A percentile compares a stretch with the other conserved stretches of the same genome.
These are phyloP conservation scores for Tachycineta bicolor DNA, from an alignment of 2,113 vertebrate species.

Conservation along the genomic window DNA sequence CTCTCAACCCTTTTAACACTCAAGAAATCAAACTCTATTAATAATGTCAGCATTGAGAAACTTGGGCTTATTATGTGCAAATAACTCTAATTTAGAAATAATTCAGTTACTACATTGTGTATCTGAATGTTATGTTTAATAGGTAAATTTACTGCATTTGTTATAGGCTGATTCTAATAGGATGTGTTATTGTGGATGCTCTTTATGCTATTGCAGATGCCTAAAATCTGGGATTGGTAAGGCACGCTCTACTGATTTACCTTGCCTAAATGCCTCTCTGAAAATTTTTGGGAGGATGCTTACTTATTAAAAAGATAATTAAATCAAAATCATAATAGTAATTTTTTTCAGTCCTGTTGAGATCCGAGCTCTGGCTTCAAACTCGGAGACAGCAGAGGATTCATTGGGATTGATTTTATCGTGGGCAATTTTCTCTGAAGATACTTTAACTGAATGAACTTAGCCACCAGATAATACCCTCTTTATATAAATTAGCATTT, in stretches of 20 bases:
- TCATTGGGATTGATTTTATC: neutral
- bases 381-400: neutral
- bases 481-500: constrained; percentile 8
- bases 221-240: neutral
- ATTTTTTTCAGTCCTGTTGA: neutral
- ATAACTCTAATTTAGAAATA: constrained; percentile 12
- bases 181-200: neutral
- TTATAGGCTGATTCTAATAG: neutral
- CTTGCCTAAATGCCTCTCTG: neutral
- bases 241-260: neutral
- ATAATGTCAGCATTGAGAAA: constrained; percentile 19
- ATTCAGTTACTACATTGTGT: neutral
- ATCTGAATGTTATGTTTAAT: neutral
- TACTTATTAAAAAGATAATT: neutral
- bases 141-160: constrained; percentile 14
- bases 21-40: constrained; percentile 17
- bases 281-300: neutral
- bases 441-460: neutral
- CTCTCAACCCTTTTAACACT: constrained; percentile 27
- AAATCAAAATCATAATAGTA: neutral
- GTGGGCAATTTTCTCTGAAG: neutral
- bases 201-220: neutral
- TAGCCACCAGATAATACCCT: neutral
- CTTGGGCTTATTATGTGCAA: neutral
- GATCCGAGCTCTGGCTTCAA: neutral